Evolutionary conservation across 2,888 invertebrate genomes (phyloP).

Genomic region (Parnassius smintheus): DNA sequence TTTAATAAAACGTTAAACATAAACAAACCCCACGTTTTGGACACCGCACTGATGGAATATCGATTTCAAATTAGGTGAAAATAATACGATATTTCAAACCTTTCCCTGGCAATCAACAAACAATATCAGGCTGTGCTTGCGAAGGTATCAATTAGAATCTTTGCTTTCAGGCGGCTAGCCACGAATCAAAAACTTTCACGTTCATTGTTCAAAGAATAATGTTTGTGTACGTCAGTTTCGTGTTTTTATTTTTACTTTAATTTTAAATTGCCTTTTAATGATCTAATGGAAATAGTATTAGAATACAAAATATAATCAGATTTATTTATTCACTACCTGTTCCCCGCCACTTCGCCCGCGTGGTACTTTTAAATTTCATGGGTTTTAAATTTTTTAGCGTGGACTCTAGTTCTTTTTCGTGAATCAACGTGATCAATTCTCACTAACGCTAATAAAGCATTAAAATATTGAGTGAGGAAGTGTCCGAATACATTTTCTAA

Average conservation of each 20-base stretch:
- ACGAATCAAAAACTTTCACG: constrained; percentile 15
- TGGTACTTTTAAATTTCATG: no score
- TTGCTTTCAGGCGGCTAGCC: constrained; percentile 8
- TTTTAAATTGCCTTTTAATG: not conserved
- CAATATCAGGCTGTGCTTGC: constrained; percentile 14
- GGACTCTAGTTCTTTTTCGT: no score
- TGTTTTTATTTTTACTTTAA: not conserved
- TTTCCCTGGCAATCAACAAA: constrained; percentile 20
- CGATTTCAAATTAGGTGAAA: constrained; percentile 25
- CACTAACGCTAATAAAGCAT: no score
- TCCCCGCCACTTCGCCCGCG: no score
- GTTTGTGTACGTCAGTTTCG: not conserved
- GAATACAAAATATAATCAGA: no score
- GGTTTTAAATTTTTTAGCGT: no score
- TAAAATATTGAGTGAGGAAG: no score
- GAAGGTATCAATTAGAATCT: constrained; percentile 20
- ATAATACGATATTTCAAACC: constrained; percentile 21
- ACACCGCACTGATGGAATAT: constrained; percentile 17
- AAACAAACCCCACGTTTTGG: not conserved
- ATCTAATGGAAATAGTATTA: no score
- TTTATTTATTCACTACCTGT: no score
- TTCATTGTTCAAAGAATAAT: constrained; percentile 19
- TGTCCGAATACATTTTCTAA: no score
- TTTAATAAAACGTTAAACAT: constrained; percentile 7
- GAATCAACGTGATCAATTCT: no score